phyloP scores from a whole-genome alignment of 2,888 invertebrate genomes.

The Trichogramma dendrolimi region DNA sequence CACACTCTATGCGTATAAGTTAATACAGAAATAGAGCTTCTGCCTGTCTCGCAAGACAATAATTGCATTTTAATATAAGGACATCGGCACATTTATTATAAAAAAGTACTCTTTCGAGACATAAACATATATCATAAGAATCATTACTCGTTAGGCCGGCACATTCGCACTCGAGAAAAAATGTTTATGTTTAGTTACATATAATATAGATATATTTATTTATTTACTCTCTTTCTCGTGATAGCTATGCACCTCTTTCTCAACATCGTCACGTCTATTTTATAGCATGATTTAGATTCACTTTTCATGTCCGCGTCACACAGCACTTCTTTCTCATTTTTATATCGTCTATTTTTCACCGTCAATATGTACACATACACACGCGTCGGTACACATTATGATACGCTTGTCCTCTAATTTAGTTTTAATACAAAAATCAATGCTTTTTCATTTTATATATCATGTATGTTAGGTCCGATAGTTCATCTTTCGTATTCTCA shows the following conservation, averaged over 20 bases:
- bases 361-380: neutral
- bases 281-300: too few relatives aligned
- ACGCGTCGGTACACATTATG: conserved; percentile 22
- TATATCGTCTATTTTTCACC: neutral
- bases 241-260: neutral
- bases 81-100: conserved; percentile 49
- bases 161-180: conserved; percentile 34
- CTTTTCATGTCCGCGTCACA: conserved; percentile 4
- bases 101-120: conserved; percentile 50
- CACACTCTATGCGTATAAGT: too few relatives aligned
- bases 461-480: too few relatives aligned
- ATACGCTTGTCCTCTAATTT: conserved; percentile 5
- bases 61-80: conserved; percentile 29
- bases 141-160: conserved; percentile 40
- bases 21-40: too few relatives aligned
- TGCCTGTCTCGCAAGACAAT: conserved; percentile 8
- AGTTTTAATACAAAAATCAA: conserved; percentile 20
- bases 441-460: conserved; percentile 1
- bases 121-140: conserved; percentile 48
- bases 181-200: neutral
- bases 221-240: neutral
- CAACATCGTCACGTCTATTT: conserved; percentile 15
- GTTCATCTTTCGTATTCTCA: too few relatives aligned
- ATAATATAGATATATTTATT: conserved; percentile 1
- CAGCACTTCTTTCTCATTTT: conserved; percentile 17